A percentile compares a stretch with the other conserved stretches of the same genome.
phyloP scores from a whole-genome alignment of 2,113 vertebrate genomes.

The Corydoras maculifer region DNA sequence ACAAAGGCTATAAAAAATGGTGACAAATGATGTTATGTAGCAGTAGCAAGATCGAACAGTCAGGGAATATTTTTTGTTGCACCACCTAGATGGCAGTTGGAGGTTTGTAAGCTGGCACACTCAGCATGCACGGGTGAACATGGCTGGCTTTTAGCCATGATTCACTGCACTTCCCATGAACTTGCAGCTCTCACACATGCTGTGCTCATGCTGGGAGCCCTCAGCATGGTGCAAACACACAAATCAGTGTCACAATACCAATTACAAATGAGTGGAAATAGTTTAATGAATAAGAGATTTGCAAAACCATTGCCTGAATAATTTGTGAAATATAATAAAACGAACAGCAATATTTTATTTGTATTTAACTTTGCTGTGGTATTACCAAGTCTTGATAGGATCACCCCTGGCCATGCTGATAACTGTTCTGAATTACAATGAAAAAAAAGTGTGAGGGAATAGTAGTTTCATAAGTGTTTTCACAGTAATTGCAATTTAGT shows the following conservation, averaged over 20 bases:
- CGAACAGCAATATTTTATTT: no score
- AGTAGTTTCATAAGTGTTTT: no score
- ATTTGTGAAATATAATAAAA: no score
- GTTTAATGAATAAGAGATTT: constrained; percentile 6
- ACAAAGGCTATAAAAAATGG: neutral
- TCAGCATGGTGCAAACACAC: constrained; percentile 15
- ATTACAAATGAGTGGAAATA: neutral
- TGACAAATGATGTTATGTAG: no score
- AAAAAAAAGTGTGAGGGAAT: neutral
- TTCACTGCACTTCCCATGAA: constrained; percentile 39
- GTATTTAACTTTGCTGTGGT: no score
- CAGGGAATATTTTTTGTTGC: constrained; percentile 30
- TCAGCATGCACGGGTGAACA: constrained; percentile 44
- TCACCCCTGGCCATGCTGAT: no score
- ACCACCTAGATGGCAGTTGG: constrained; percentile 33
- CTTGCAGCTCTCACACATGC: constrained; percentile 16
- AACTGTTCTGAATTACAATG: neutral
- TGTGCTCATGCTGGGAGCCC: constrained; percentile 3
- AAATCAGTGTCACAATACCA: neutral
- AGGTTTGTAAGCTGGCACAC: constrained; percentile 43
- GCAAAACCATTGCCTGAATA: neutral
- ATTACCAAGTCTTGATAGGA: no score
- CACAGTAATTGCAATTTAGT: no score
- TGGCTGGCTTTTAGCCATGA: constrained; percentile 40
- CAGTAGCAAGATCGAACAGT: no score